Evolutionary conservation across 2,797 vertebrate species (phyloP).

Genomic region (Myotis planiceps): DNA sequence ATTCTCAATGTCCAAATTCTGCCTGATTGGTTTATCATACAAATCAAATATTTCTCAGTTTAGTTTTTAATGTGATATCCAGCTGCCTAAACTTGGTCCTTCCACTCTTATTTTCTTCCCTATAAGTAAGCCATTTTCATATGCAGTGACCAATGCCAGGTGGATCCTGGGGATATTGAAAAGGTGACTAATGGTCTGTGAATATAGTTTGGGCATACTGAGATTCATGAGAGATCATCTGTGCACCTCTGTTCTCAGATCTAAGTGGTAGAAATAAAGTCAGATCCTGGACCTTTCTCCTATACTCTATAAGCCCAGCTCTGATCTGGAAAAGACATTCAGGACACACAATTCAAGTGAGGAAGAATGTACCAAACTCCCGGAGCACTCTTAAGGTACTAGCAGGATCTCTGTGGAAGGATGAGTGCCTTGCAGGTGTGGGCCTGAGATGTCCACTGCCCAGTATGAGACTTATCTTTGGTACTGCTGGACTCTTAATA

Average conservation of each 20-base stretch:
- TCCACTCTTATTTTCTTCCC: background rate
- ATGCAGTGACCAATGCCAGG: background rate
- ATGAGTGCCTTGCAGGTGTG: too few species aligned
- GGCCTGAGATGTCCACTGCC: background rate
- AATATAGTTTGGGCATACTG: background rate
- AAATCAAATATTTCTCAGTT: background rate
- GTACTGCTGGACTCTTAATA: background rate
- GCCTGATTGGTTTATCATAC: background rate
- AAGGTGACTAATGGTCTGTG: background rate
- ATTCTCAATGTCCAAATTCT: background rate
- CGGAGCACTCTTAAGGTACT: background rate
- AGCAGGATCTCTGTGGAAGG: background rate
- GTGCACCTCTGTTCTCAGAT: background rate
- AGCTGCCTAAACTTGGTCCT: background rate
- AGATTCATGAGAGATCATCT: background rate
- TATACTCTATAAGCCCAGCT: background rate
- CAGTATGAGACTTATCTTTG: too few species aligned
- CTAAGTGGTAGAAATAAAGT: background rate
- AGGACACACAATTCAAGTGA: background rate
- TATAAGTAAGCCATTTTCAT: slow-evolving; percentile 43
- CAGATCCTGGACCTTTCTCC: background rate
- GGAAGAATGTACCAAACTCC: background rate
- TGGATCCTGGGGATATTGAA: background rate
- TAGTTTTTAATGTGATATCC: background rate
- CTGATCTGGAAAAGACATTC: background rate